Base-by-base conservation (phyloP, 2,888 invertebrate species). In the Odontocolon sp. region DNA sequence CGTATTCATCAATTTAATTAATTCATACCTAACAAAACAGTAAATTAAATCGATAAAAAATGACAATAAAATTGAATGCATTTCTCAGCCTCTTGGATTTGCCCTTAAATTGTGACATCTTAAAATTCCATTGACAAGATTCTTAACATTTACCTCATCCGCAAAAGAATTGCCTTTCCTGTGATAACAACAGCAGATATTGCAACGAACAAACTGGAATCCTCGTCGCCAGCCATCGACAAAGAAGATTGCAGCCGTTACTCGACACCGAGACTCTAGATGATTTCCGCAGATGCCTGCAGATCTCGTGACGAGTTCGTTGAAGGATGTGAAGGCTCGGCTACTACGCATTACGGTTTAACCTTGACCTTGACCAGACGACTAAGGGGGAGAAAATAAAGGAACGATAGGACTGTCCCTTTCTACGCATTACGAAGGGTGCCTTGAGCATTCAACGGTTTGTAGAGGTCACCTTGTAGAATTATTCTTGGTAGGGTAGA, bases 331-430 rank as follows among this genome's bases (percentile, higher is more conserved):
- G 50, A 47, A 33, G 45, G 23, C n/a, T 40, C 9, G 2, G 52
- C 9, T 50, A 64, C 64, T 68, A 61, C 77, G 77, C 72, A 69
- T 42, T 18, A 6, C n/a, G 42, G 36, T 45, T 40, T 38, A 59
- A 64, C 77, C 77, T 77, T 77, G 72, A 77, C 68, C 68, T 77
- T 77, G 72, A 77, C 68, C 57, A 36, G 26, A 40, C 28, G 28
- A 57, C 16, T 40, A 56, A 23, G 57, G 33, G 57, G 36, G 68
- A 52, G 52, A 56, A 63, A 69, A 64, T 28, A 57, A 72, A 59
- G 64, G 36, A 57, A 42, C n/a, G 54, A 36, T 28, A 54, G 63
- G 42, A 47, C 36, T 63, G 50, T 36, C 57, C 67, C 52, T 64
- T 64, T 45, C 52, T n/a, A 31, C 52, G 59, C 59, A 57, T 59